Evolutionary conservation across 2,113 vertebrate species (phyloP).

Genomic region (Empidonax traillii): DNA sequence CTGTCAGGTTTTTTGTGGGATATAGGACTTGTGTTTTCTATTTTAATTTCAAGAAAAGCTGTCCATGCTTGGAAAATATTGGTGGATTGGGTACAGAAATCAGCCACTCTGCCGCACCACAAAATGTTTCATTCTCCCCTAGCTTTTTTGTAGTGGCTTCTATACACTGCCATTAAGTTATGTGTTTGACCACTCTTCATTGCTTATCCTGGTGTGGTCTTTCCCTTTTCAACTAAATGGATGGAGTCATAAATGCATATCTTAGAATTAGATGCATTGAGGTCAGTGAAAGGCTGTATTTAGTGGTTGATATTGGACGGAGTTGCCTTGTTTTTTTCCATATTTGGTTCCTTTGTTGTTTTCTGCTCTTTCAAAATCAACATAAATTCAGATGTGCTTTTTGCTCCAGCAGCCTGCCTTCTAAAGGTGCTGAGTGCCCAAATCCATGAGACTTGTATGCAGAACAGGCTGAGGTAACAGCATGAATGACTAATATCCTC

Average conservation of each 20-base stretch:
- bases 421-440: neutral
- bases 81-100: conserved; percentile 64
- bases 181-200: conserved; percentile 72
- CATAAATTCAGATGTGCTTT: conserved; percentile 55
- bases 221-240: conserved; percentile 70
- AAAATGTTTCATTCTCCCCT: conserved; percentile 68
- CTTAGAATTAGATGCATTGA: conserved; percentile 75
- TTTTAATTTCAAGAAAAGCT: conserved; percentile 75
- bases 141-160: conserved; percentile 76
- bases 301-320: conserved; percentile 64
- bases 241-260: conserved; percentile 72
- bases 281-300: conserved; percentile 72
- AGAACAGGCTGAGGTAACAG: neutral
- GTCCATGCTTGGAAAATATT: conserved; percentile 73
- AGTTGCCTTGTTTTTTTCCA: conserved; percentile 43
- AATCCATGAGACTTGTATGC: neutral
- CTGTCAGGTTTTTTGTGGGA: conserved; percentile 54
- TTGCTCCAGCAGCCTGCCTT: conserved; percentile 27
- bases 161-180: conserved; percentile 73
- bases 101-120: conserved; percentile 69
- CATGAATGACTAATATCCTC: conserved; percentile 27
- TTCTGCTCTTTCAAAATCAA: conserved; percentile 64
- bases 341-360: conserved; percentile 67
- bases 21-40: conserved; percentile 69
- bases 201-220: conserved; percentile 78